Conservation (phyloP, 2,113 vertebrate genomes). For the Hystrix cristata region DNA sequence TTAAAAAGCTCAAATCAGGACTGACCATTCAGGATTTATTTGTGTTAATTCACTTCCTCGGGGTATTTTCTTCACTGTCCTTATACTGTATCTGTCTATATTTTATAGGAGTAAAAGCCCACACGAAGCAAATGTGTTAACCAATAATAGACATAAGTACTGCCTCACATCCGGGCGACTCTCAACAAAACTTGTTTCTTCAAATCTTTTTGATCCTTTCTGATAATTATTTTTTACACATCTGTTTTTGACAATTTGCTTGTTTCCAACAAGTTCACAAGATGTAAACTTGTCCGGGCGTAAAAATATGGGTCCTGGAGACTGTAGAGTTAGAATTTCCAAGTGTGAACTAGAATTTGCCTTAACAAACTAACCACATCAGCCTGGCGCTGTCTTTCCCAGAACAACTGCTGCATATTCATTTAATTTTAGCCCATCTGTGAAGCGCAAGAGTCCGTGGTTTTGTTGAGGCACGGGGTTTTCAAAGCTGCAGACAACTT, state of each 20-base stretch:
- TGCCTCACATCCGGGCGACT: background rate
- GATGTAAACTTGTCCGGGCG: background rate
- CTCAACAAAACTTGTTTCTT: background rate
- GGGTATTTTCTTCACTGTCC: background rate
- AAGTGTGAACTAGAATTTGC: background rate
- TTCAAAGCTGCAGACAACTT: background rate
- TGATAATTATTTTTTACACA: background rate
- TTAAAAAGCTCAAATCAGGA: background rate
- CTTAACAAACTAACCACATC: background rate
- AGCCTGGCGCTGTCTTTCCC: background rate
- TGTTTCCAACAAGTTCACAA: background rate
- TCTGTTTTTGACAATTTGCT: background rate
- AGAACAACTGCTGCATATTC: background rate
- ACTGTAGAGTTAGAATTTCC: background rate
- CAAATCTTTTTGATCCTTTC: background rate
- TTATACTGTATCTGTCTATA: too few species aligned
- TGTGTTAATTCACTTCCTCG: background rate
- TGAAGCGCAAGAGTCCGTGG: background rate
- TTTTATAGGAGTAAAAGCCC: slow-evolving; percentile 4
- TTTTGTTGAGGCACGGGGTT: background rate
- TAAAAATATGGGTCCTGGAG: background rate
- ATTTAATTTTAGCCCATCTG: background rate
- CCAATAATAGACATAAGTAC: background rate
- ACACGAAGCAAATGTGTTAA: background rate
- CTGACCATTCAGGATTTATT: background rate